These are phyloP conservation scores for Tiliacea aurago DNA, from an alignment of 2,888 invertebrate genomes.

Conservation along the genomic window DNA sequence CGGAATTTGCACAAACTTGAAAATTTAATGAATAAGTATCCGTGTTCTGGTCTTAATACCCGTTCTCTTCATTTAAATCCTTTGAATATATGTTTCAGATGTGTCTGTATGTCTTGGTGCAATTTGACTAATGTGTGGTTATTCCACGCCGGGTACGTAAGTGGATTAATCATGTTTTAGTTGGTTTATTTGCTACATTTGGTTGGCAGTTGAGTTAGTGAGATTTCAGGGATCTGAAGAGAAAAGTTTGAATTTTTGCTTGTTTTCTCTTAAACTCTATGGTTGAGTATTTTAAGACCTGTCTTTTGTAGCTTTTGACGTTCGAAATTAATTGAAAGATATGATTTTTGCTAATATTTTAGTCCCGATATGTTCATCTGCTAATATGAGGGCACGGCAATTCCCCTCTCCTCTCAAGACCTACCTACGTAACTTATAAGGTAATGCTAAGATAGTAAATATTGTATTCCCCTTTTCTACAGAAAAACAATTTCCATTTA, in stretches of 20 bases:
- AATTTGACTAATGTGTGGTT: conserved; percentile 54
- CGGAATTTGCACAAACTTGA: conserved; percentile 81
- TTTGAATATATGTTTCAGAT: conserved; percentile 34
- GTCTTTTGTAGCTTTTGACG: not conserved
- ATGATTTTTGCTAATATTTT: not conserved
- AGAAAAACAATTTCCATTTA: too few species aligned
- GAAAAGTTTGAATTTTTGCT: not conserved
- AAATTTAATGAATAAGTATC: conserved; percentile 82
- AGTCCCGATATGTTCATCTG: not conserved
- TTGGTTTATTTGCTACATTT: conserved; percentile 17
- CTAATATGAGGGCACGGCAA: not conserved
- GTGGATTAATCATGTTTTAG: conserved; percentile 36
- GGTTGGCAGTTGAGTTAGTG: not conserved
- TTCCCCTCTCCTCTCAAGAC: not conserved
- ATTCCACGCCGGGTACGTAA: not conserved
- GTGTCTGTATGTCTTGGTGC: conserved; percentile 14
- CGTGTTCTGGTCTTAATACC: conserved; percentile 56
- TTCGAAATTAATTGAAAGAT: not conserved
- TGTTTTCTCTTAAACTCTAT: not conserved
- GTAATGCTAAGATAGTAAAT: not conserved
- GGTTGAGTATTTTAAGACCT: not conserved
- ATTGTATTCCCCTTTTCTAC: not conserved
- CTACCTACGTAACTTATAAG: too few species aligned
- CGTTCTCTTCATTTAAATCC: conserved; percentile 45
- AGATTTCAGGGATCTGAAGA: not conserved